These are phyloP conservation scores for Himalopsyche japonica DNA, from an alignment of 2,888 invertebrate species.

Conservation along the genomic window DNA sequence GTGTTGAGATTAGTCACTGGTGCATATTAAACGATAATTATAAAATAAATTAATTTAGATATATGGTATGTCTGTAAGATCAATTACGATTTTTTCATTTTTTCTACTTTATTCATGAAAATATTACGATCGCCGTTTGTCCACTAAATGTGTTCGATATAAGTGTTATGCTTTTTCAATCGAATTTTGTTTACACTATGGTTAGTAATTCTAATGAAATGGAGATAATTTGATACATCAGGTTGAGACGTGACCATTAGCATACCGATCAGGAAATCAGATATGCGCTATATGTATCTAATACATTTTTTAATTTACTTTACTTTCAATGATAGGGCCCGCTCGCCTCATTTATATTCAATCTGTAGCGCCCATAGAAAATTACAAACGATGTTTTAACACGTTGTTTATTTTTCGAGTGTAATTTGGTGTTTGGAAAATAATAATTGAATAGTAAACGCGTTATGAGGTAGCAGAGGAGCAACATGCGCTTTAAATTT, in stretches of 20 bases:
- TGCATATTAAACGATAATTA: too few relatives aligned
- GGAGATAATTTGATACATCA: not conserved
- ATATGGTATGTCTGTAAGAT: too few relatives aligned
- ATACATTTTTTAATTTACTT: not conserved
- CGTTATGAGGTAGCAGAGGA: slow-evolving; percentile 4
- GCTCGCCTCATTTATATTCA: slow-evolving; percentile 4
- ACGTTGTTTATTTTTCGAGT: not conserved
- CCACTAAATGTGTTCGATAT: too few relatives aligned
- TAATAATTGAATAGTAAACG: slow-evolving; percentile 7
- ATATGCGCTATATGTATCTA: not conserved
- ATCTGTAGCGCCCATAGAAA: not conserved
- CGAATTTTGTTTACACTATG: too few relatives aligned
- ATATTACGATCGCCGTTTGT: too few relatives aligned
- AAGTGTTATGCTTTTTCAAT: too few relatives aligned
- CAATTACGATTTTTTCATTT: too few relatives aligned
- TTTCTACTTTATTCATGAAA: too few relatives aligned
- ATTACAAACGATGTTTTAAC: slow-evolving; percentile 9
- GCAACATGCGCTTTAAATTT: not conserved
- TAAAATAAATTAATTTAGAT: too few relatives aligned
- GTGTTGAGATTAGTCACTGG: too few relatives aligned
- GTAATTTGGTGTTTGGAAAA: slow-evolving; percentile 6
- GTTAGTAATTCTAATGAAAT: not conserved
- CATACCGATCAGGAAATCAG: not conserved
- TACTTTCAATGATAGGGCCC: not conserved
- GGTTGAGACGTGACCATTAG: not conserved